A percentile compares a stretch with the other conserved stretches of the same genome.
Evolutionary conservation across 2,888 invertebrate species (phyloP).

Genomic region (Cantharis rufa): DNA sequence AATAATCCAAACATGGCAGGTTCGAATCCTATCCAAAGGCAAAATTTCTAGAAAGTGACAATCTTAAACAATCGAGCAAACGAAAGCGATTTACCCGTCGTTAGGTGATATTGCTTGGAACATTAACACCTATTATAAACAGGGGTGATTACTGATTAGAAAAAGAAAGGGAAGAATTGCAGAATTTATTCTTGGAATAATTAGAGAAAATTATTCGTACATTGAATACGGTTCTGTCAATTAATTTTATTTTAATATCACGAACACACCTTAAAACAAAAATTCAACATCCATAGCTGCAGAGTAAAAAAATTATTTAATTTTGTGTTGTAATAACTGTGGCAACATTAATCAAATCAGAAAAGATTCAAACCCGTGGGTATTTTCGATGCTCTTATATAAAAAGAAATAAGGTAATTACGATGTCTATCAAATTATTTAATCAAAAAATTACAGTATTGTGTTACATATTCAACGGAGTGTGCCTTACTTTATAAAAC

Average conservation of each 20-base stretch:
- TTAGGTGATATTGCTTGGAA: not conserved
- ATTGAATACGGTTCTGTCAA: not conserved
- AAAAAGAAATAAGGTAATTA: constrained; percentile 16
- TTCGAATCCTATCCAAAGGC: no score
- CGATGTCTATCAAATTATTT: constrained; percentile 21
- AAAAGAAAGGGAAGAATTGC: not conserved
- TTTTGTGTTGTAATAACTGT: not conserved
- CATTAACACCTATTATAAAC: not conserved
- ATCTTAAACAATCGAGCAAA: no score
- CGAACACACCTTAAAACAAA: not conserved
- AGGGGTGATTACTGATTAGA: not conserved
- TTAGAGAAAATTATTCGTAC: not conserved
- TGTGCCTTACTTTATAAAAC: constrained; percentile 29
- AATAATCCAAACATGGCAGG: no score
- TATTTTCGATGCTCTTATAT: not conserved
- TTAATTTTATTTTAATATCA: not conserved
- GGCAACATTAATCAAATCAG: constrained; percentile 18
- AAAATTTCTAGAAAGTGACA: no score
- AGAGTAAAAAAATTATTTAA: not conserved
- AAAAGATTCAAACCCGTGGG: not conserved
- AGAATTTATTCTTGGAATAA: no score
- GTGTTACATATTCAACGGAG: constrained; percentile 29
- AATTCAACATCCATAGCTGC: not conserved
- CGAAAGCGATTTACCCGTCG: no score
- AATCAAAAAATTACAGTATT: constrained; percentile 23